Evolutionary conservation across 2,113 vertebrate species (phyloP).

Genomic region (Triplophysa dalaica): DNA sequence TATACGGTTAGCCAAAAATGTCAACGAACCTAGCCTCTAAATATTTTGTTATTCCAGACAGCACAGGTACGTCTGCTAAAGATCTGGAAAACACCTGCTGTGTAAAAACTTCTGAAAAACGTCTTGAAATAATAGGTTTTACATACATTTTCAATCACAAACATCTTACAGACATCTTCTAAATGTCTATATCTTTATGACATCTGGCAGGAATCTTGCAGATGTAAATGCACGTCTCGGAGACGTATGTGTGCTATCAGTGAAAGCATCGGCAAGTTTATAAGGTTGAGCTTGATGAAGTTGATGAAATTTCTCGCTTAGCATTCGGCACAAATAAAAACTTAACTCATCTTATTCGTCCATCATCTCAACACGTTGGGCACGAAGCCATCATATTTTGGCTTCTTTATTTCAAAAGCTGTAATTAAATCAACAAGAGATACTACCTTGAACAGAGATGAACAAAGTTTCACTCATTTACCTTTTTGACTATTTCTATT

Average conservation of each 20-base stretch:
- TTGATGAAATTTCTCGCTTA: background rate
- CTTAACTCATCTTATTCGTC: background rate
- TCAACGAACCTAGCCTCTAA: background rate
- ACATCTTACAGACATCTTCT: too few relatives aligned
- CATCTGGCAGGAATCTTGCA: too few relatives aligned
- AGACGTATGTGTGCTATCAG: too few relatives aligned
- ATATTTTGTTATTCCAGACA: background rate
- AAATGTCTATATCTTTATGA: too few relatives aligned
- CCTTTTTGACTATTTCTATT: background rate
- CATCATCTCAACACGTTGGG: background rate
- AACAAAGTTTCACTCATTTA: background rate
- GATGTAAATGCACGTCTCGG: too few relatives aligned
- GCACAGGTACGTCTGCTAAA: too few relatives aligned
- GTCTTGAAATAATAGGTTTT: too few relatives aligned
- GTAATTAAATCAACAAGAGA: background rate
- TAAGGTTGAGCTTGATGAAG: background rate
- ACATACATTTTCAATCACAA: too few relatives aligned
- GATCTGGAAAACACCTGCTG: too few relatives aligned
- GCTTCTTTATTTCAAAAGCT: slow-evolving; percentile 7
- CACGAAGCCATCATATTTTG: background rate
- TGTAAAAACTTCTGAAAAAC: too few relatives aligned
- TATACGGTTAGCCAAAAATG: background rate
- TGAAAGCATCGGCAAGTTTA: background rate
- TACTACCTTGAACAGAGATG: slow-evolving; percentile 18
- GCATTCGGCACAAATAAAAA: background rate